A percentile compares a stretch with the other conserved stretches of the same genome.
phyloP scores from a whole-genome alignment of 2,113 vertebrate species.

The Thryonomys swinderianus region DNA sequence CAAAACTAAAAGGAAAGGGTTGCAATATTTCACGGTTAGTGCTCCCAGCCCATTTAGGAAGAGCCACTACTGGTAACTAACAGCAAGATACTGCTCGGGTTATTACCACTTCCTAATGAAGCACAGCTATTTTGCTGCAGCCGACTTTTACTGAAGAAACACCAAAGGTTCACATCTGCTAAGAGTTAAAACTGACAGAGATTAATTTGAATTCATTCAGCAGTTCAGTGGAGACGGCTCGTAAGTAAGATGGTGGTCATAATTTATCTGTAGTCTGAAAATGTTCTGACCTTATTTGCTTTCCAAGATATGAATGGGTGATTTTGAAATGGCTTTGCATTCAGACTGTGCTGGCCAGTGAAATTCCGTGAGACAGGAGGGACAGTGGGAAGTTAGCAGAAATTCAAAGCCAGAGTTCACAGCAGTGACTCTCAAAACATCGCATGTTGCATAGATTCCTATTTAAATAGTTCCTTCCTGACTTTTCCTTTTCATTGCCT shows the following conservation, averaged over 20 bases:
- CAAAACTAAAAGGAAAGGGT: background rate
- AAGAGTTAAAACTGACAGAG: conserved; percentile 44
- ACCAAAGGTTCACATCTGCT: background rate
- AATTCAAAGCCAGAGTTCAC: conserved; percentile 5
- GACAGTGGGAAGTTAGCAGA: background rate
- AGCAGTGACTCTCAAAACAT: background rate
- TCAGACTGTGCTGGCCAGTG: background rate
- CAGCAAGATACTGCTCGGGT: background rate
- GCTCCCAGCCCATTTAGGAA: background rate
- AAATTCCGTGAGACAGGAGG: background rate
- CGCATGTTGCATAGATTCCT: background rate
- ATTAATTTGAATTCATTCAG: conserved; percentile 70
- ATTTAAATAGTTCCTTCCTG: background rate
- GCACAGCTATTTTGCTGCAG: conserved; percentile 48
- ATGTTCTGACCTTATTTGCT: conserved; percentile 63
- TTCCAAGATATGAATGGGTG: conserved; percentile 50
- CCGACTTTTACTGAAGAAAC: conserved; percentile 29
- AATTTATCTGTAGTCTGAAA: conserved; percentile 61
- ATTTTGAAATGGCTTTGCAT: conserved; percentile 52
- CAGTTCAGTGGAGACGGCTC: background rate
- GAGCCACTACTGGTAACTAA: background rate
- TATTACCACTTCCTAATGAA: conserved; percentile 56
- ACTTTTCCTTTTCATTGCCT: too few relatives aligned
- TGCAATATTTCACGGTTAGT: background rate
- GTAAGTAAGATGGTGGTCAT: conserved; percentile 14